phyloP scores from a whole-genome alignment of 2,797 vertebrate genomes.

The Arnoldichthys spilopterus region DNA sequence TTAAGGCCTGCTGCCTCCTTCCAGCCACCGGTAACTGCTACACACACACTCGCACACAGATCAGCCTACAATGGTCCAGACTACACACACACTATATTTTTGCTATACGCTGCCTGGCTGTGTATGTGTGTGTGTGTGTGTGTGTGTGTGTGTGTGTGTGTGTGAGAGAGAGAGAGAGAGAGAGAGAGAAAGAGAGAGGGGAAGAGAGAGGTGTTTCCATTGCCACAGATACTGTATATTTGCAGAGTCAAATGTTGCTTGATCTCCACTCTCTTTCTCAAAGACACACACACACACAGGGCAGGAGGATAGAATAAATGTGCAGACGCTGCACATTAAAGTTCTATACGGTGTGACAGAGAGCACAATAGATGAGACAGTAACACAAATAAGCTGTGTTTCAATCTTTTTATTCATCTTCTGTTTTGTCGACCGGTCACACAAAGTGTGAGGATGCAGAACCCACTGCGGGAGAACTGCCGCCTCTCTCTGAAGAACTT shows the following conservation, averaged over 20 bases:
- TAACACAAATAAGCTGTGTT: neutral
- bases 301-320: neutral
- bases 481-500: constrained; percentile 13
- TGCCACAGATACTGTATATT: constrained; percentile 27
- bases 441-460: neutral
- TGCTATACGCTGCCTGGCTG: too few species aligned
- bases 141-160: too few species aligned
- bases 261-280: constrained; percentile 56
- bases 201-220: constrained; percentile 16
- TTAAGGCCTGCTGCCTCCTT: constrained; percentile 79
- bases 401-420: neutral
- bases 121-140: too few species aligned
- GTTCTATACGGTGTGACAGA: neutral
- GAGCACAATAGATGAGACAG: constrained; percentile 7
- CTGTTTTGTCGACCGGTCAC: neutral
- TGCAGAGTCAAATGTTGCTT: constrained; percentile 44
- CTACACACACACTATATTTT: constrained; percentile 52
- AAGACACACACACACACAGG: constrained; percentile 63
- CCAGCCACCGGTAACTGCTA: constrained; percentile 60
- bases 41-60: constrained; percentile 47
- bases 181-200: too few species aligned
- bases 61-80: constrained; percentile 48
- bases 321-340: neutral
- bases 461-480: neutral
- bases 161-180: too few species aligned